Evolutionary conservation across 1,140 invertebrate genomes (phyloP).

Genomic region (Sesamia nonagrioides): DNA sequence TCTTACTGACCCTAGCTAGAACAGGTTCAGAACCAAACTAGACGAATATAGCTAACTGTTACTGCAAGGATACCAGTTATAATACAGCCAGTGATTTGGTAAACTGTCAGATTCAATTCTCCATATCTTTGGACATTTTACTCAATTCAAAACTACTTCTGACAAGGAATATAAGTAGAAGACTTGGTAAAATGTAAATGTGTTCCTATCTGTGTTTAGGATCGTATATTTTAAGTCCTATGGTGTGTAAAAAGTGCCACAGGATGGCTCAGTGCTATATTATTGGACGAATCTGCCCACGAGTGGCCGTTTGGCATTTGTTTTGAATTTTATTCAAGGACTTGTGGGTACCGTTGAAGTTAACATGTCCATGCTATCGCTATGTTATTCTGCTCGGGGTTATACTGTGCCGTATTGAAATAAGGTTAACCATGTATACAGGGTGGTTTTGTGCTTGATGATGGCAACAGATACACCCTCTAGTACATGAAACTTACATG

Average conservation of each 20-base stretch:
- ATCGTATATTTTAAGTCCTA: constrained; percentile 16
- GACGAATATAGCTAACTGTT: not conserved
- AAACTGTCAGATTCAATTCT: not conserved
- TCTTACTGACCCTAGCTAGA: not conserved
- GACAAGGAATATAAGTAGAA: not conserved
- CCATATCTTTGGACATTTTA: constrained; percentile 4
- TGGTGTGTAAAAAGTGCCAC: not conserved
- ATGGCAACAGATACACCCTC: too few relatives aligned
- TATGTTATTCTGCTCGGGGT: not conserved
- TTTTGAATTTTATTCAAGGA: constrained; percentile 26
- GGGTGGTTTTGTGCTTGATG: too few relatives aligned
- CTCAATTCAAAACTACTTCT: not conserved
- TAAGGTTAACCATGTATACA: too few relatives aligned
- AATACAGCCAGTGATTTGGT: not conserved
- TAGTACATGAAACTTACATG: too few relatives aligned
- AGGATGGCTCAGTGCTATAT: not conserved
- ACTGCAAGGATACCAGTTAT: not conserved
- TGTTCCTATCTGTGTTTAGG: constrained; percentile 12
- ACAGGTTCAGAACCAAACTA: constrained; percentile 14
- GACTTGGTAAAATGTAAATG: not conserved
- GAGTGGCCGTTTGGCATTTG: constrained; percentile 4
- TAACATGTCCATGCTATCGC: not conserved
- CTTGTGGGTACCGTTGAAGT: not conserved
- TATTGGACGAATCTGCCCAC: constrained; percentile 35
- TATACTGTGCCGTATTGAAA: not conserved